phyloP scores from a whole-genome alignment of 2,888 invertebrate species.

The Coecobrya sp. region DNA sequence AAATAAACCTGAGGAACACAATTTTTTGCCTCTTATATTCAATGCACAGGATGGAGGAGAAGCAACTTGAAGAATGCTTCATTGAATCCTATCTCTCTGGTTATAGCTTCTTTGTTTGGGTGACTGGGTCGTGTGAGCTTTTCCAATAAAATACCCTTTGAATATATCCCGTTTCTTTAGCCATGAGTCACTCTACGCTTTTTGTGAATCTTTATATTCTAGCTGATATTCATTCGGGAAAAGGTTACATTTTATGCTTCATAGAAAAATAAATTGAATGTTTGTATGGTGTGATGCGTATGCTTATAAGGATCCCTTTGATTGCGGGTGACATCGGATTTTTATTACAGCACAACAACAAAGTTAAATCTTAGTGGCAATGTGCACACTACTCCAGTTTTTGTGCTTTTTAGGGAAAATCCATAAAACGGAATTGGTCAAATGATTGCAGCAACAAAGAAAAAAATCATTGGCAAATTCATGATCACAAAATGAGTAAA shows the following conservation, averaged over 20 bases:
- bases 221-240: neutral
- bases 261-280: neutral
- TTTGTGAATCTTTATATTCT: conserved; percentile 8
- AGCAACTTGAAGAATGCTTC: conserved; percentile 71
- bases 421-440: neutral
- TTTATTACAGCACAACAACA: neutral
- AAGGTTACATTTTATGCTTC: neutral
- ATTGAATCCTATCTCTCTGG: conserved; percentile 68
- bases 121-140: conserved; percentile 75
- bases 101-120: conserved; percentile 73
- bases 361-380: conserved; percentile 10
- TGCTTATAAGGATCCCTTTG: neutral
- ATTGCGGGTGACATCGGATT: conserved; percentile 46
- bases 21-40: neutral
- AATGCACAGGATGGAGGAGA: conserved; percentile 20
- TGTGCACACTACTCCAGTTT: neutral
- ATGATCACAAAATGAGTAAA: neutral
- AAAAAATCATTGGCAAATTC: neutral
- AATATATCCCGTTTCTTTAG: conserved; percentile 63
- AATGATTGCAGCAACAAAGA: neutral
- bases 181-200: conserved; percentile 37
- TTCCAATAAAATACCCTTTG: conserved; percentile 75
- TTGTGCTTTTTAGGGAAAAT: neutral
- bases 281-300: conserved; percentile 1
- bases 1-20: conserved; percentile 24